Evolutionary conservation across 2,797 vertebrate genomes (phyloP).

Genomic region (Philypnodon macrostomus): DNA sequence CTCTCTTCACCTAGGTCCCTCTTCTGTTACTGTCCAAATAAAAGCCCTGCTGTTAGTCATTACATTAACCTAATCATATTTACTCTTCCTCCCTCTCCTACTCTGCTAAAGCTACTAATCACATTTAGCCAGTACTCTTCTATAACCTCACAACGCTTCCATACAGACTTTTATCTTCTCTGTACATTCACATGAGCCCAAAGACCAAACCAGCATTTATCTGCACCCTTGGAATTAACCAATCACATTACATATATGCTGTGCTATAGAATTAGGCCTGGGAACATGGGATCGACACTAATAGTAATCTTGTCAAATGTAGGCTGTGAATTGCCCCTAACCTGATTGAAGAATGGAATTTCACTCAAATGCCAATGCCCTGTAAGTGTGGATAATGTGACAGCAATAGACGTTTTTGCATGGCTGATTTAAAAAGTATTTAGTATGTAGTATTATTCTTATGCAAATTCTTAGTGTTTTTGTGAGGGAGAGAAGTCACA

Average conservation of each 20-base stretch:
- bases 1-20: slow-evolving; percentile 22
- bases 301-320: slow-evolving; percentile 54
- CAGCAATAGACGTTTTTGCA: slow-evolving; percentile 32
- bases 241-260: slow-evolving; percentile 42
- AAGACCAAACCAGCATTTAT: slow-evolving; percentile 12
- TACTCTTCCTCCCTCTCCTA: slow-evolving; percentile 63
- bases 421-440: slow-evolving; percentile 43
- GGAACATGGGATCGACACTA: slow-evolving; percentile 51
- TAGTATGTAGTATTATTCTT: too few relatives aligned
- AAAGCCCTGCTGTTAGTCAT: slow-evolving; percentile 79
- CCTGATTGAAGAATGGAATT: slow-evolving; percentile 42
- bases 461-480: too few relatives aligned
- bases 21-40: slow-evolving; percentile 76
- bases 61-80: slow-evolving; percentile 80
- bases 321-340: slow-evolving; percentile 41
- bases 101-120: slow-evolving; percentile 69
- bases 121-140: slow-evolving; percentile 65
- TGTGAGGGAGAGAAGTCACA: slow-evolving; percentile 35
- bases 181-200: slow-evolving; percentile 51
- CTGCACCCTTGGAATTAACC: slow-evolving; percentile 44
- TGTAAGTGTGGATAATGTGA: slow-evolving; percentile 38
- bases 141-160: slow-evolving; percentile 57
- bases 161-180: slow-evolving; percentile 51
- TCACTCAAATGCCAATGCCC: slow-evolving; percentile 41
- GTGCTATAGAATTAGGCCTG: slow-evolving; percentile 45